phyloP scores from a whole-genome alignment of 2,888 invertebrate species.

The Bombyx huttoni region DNA sequence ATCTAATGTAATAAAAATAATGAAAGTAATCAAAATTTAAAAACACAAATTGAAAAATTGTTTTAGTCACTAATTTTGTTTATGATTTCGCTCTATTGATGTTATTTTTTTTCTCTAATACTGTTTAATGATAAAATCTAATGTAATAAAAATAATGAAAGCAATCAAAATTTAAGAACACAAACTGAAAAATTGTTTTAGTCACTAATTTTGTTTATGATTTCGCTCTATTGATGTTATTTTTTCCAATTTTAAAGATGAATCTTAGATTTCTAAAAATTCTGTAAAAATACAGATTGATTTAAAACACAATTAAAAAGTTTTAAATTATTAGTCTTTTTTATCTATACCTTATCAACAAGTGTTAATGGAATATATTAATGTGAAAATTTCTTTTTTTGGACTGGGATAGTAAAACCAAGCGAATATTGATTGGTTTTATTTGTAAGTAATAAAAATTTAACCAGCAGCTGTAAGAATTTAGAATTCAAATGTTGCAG shows the following conservation, averaged over 20 bases:
- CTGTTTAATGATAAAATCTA: not conserved
- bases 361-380: too few relatives aligned
- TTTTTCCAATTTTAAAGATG: conserved; percentile 2
- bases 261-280: conserved; percentile 1
- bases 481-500: conserved; percentile 77
- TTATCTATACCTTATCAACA: not conserved
- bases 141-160: not conserved
- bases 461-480: not conserved
- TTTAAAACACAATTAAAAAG: not conserved
- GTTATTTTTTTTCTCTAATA: not conserved
- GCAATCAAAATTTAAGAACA: conserved; percentile 55
- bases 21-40: conserved; percentile 37
- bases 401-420: not conserved
- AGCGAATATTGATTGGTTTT: conserved; percentile 6
- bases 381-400: not conserved
- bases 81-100: conserved; percentile 1
- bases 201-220: conserved; percentile 20
- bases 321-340: not conserved
- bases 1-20: not conserved
- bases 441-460: not conserved
- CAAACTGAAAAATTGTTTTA: conserved; percentile 55
- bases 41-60: conserved; percentile 66
- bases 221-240: conserved; percentile 1
- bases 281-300: conserved; percentile 9
- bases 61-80: conserved; percentile 23